Base-by-base conservation (phyloP, 2,888 invertebrate genomes). In the Cheilosia urbana region DNA sequence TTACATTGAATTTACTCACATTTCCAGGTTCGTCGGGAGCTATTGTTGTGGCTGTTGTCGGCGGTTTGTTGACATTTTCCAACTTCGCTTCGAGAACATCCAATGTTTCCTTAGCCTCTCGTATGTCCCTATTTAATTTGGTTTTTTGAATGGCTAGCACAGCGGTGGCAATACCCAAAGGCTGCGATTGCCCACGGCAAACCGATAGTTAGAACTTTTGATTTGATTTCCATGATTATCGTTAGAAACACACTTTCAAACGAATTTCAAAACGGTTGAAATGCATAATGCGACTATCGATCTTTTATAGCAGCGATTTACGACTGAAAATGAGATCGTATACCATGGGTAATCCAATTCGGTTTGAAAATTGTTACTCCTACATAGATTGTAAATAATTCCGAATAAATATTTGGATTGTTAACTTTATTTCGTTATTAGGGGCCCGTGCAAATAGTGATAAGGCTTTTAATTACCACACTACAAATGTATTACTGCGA, bases 181-280 rank as follows among this genome's bases (percentile, higher is more conserved):
- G 88, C 88, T 21, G 87, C 88, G 34, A 89, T 47, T 17, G 84
- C 87, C 89, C 88, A 90, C 53, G 84, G 55, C 6, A 91, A 40
- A 4, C 78, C 62, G 21, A 88, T 40, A 34, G 87, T 78, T 24
- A 88, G 30, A 57, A 83, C 72, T 80, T 65, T 73, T 7, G 42
- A 24, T 37, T 51, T 55, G 7, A 80, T 37, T 45, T 68, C 17
- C 73, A 80, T 80, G 13, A 6, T 40, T 11, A n/a, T 2, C 15
- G 24, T 51, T 53, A 1, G 6, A 0, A 9, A 1, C 4, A 51
- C 45, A 21, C 21, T 4, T 21, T 37, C 37, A 37, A 11, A 37
- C 11, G 9, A 2, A 15, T n/a, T 27, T n/a, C 15, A 21, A 49
- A 11, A 19, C 11, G 11, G 11, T 1, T 30, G 9, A 30, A 30